These are phyloP conservation scores for Tethea ocularis DNA, from an alignment of 2,888 invertebrate species.

Conservation along the genomic window DNA sequence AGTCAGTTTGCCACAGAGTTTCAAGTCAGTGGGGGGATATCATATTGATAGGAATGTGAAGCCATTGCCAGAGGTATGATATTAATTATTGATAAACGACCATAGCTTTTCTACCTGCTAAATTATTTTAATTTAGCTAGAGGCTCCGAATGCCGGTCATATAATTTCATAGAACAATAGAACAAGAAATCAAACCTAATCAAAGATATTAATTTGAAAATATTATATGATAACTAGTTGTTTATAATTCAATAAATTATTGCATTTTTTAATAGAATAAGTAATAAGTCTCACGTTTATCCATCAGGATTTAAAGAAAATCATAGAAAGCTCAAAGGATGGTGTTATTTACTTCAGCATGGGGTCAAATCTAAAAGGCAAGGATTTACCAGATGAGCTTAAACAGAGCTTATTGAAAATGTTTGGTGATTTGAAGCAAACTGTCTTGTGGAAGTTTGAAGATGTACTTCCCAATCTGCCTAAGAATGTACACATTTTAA, in stretches of 20 bases:
- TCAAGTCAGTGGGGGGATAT: constrained; percentile 58
- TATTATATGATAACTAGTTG: too few species aligned
- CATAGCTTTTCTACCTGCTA: too few species aligned
- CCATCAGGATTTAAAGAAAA: constrained; percentile 58
- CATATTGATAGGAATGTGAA: constrained; percentile 51
- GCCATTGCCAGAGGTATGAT: constrained; percentile 51
- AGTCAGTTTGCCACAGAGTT: constrained; percentile 52
- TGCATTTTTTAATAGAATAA: too few species aligned
- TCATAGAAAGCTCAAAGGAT: constrained; percentile 64
- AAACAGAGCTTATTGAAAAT: constrained; percentile 54
- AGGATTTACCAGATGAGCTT: constrained; percentile 52
- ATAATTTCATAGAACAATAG: too few species aligned
- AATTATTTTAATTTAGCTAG: too few species aligned
- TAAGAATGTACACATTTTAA: constrained; percentile 64
- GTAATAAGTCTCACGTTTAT: constrained; percentile 7
- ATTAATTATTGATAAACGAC: too few species aligned
- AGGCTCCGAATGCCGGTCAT: too few species aligned
- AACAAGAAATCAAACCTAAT: too few species aligned
- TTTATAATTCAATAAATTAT: too few species aligned
- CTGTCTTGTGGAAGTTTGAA: constrained; percentile 78
- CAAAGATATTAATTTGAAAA: too few species aligned
- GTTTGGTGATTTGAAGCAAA: constrained; percentile 70
- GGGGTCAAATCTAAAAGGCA: constrained; percentile 69
- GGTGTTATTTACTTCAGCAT: constrained; percentile 80
- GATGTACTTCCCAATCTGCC: constrained; percentile 52